A percentile compares a stretch with the other conserved stretches of the same genome.
phyloP scores from a whole-genome alignment of 2,797 vertebrate species.

The Craterocephalus amniculus region DNA sequence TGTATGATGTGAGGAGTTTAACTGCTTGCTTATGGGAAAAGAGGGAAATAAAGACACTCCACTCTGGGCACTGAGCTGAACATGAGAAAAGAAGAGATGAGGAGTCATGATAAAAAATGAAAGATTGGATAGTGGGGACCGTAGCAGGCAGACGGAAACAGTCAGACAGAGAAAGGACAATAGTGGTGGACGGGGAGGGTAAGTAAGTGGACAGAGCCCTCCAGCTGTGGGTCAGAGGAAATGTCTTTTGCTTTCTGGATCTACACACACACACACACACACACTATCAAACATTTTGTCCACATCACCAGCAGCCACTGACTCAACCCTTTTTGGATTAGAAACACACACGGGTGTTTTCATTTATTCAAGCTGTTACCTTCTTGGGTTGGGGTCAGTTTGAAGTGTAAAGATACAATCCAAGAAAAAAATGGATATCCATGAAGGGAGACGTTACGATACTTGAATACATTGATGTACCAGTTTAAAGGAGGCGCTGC shows the following conservation, averaged over 20 bases:
- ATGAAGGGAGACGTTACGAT: background rate
- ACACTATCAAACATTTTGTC: background rate
- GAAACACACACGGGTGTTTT: conserved; percentile 37
- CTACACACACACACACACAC: no score
- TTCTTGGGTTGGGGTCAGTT: background rate
- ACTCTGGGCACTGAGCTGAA: conserved; percentile 1
- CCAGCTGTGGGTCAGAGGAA: conserved; percentile 20
- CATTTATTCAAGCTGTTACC: conserved; percentile 48
- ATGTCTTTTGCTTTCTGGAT: conserved; percentile 5
- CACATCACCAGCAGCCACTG: conserved; percentile 15
- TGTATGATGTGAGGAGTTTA: conserved; percentile 19
- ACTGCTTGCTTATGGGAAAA: conserved; percentile 2
- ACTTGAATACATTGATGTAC: background rate
- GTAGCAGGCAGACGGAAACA: conserved; percentile 20
- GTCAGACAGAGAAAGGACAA: conserved; percentile 24
- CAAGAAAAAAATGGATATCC: background rate
- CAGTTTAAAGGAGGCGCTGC: background rate
- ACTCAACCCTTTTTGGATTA: conserved; percentile 40
- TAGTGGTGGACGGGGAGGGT: conserved; percentile 14
- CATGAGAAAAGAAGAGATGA: conserved; percentile 11
- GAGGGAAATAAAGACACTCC: conserved; percentile 10
- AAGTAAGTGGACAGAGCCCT: conserved; percentile 28
- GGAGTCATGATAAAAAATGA: conserved; percentile 23
- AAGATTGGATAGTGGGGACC: conserved; percentile 12
- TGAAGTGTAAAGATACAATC: background rate